Evolutionary conservation across 2,113 vertebrate genomes (phyloP).

Genomic region (Proterorhinus semilunaris): DNA sequence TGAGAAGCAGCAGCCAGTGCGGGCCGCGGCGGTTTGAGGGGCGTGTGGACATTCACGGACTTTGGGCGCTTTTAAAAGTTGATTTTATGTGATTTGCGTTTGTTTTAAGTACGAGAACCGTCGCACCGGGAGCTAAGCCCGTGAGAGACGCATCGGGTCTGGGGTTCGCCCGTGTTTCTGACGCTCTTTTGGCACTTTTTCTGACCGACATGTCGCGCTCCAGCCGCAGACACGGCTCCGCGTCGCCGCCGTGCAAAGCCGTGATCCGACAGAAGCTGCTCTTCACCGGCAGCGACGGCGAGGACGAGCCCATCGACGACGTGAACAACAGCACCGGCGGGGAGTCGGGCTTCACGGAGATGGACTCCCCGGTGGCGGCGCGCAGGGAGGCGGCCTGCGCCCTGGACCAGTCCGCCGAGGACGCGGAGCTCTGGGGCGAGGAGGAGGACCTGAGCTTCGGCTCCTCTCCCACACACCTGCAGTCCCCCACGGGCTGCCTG

Average conservation of each 20-base stretch:
- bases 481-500: conserved; percentile 69
- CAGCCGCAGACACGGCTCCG: conserved; percentile 64
- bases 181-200: conserved; percentile 3
- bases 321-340: conserved; percentile 89
- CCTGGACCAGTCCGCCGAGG: conserved; percentile 73
- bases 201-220: conserved; percentile 64
- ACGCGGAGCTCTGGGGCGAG: conserved; percentile 83
- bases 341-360: conserved; percentile 92
- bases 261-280: conserved; percentile 83
- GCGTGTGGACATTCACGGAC: conserved; percentile 39
- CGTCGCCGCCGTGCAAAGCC: conserved; percentile 63
- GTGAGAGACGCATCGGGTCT: not conserved
- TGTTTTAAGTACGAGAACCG: conserved; percentile 15
- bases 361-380: conserved; percentile 83
- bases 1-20: not conserved
- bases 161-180: conserved; percentile 16
- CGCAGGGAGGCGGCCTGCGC: conserved; percentile 69
- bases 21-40: conserved; percentile 35
- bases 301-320: conserved; percentile 85
- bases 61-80: not conserved
- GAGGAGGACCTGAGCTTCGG: conserved; percentile 64
- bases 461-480: conserved; percentile 83
- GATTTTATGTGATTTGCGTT: not conserved
- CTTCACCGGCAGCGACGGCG: conserved; percentile 84
- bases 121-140: not conserved